phyloP scores from a whole-genome alignment of 2,797 vertebrate genomes.

The Scyliorhinus canicula region DNA sequence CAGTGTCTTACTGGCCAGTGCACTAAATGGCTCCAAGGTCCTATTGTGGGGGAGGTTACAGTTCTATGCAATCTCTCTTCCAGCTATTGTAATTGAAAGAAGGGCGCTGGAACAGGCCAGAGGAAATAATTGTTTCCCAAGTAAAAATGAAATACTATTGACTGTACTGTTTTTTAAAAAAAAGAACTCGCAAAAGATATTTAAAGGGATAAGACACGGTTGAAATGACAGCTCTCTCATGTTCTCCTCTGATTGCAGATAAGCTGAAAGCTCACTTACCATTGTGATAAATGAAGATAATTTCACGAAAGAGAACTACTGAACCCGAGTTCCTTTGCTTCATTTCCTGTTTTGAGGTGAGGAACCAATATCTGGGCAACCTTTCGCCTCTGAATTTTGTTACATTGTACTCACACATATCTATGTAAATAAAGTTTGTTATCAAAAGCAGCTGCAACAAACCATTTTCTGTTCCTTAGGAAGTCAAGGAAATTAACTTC shows the following conservation, averaged over 20 bases:
- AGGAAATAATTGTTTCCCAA: background rate
- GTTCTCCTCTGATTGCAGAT: background rate
- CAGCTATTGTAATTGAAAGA: background rate
- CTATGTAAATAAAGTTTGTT: background rate
- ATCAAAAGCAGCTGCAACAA: background rate
- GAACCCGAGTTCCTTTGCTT: conserved; percentile 13
- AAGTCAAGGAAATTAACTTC: conserved; percentile 11
- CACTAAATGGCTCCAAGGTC: background rate
- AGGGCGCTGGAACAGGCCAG: background rate
- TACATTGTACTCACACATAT: background rate
- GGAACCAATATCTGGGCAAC: background rate
- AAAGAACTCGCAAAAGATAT: background rate
- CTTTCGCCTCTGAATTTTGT: background rate
- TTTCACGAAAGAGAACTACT: background rate
- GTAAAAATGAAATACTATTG: background rate
- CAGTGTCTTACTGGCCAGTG: background rate
- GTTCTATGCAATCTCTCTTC: background rate
- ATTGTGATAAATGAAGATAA: background rate
- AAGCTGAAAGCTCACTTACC: conserved; percentile 1
- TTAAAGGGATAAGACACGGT: background rate
- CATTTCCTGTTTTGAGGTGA: conserved; percentile 24
- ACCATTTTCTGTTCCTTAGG: background rate
- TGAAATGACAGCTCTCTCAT: background rate
- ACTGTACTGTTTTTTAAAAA: background rate
- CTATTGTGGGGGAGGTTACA: background rate